Base-by-base conservation (phyloP, 2,888 invertebrate species). In the Orthonevra nobilis region DNA sequence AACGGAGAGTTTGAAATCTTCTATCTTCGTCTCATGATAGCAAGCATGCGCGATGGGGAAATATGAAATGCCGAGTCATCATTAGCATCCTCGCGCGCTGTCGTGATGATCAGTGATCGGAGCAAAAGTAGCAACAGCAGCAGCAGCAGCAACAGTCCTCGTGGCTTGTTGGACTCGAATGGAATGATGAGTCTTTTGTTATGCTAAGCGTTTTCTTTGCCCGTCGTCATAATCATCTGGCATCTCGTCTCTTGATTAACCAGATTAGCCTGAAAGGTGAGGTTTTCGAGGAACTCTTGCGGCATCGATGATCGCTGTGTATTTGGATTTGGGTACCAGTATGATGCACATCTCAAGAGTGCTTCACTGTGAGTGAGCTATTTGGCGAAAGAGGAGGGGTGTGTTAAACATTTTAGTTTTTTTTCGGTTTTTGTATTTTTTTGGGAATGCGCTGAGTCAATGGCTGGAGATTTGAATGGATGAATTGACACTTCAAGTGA, bases 141-240 rank as follows among this genome's bases (percentile, higher is more conserved):
- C 60, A 77, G 70, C 54, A 50, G 54, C 40, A 32, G 34, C 44
- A 19, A 40, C 42, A 34, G 34, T 50, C 50, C 40, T 38, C 26
- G 19, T 15, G 36, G 20, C n/a, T 20, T 42, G 40, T 34, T n/a
- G n/a, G 10, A 26, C 15, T 36, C 44, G 36, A 61, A 28, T 73
- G 66, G 66, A 73, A 73, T 79, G 79, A 61, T 66, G 66, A 79
- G 73, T 73, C 79, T 79, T 79, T 79, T 79, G 79, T 79, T 79
- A 79, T 73, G 79, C 66, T 79, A 79, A 79, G 79, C 79, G 79
- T 50, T 79, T 66, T 79, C 42, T 73, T 79, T 79, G 73, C 66
- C n/a, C 79, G 34, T 56, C 66, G 61, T 77, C 77, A 72, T 79
- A 61, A 68, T 79, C 73, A 73, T 44, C 30, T 70, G 79, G 73